Evolutionary conservation across 2,888 invertebrate genomes (phyloP), one percentile per base, ranked within the genome.

Genomic region (Mimas tiliae): DNA sequence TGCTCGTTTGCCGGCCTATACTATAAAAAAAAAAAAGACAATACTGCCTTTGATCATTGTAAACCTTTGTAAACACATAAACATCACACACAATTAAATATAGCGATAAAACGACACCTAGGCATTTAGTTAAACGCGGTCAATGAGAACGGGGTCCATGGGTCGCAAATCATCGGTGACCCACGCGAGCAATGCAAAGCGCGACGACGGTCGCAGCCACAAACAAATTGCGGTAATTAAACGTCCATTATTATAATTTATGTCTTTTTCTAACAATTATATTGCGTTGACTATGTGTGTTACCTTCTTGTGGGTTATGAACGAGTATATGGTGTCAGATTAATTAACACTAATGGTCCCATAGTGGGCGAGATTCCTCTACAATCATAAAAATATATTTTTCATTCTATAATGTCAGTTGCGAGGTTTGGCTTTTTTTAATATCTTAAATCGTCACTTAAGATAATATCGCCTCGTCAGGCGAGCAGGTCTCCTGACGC

Each of bases 91-190:
- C 38, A 55, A 55, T 38, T 38, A 55, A 27, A 11, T 6, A n/a
- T 9, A 34, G 38, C 16, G 2, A 8, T 72, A 73, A 74, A 74
- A 71, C 71, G 70, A 70, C 75, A 70, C 63, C 70, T 71, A 71
- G 42, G 64, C 71, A 73, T 68, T 53, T 63, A 67, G 69, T 48
- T 50, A 19, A 78, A 73, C 52, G 67, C 70, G 76, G 77, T 78
- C 77, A 78, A 77, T 78, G 77, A 74, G 62, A 77, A 76, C 77
- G 34, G 62, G 65, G 33, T 58, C 55, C 62, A 33, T 14, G 27
- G 55, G 51, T 53, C 58, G 33, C 48, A 48, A 58, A 65, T 58
- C 53, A 27, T 65, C 55, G 42, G 47, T 58, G 65, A 65, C 67
- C 67, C 21, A 27, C 38, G 47, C 21, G 4, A 42, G 58, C 8